Conservation (phyloP, 2,113 vertebrate genomes). For the Bambusicola thoracicus region DNA sequence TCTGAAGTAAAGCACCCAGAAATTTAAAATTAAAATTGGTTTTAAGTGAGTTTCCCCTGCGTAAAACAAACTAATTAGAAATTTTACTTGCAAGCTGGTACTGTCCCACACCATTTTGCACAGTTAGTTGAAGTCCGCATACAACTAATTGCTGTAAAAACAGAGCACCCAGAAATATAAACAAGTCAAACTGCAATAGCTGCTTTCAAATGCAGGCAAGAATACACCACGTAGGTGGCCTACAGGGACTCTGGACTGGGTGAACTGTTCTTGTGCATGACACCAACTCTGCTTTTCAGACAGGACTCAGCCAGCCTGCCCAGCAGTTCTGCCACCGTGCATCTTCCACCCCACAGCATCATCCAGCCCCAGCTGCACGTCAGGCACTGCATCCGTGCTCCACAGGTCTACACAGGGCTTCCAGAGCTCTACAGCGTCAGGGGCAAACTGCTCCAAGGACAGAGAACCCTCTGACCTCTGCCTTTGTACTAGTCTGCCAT, state of each 20-base stretch:
- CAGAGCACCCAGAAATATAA: not conserved
- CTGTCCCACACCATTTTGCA: not conserved
- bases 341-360: not conserved
- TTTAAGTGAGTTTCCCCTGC: fast-evolving
- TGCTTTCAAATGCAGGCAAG: not conserved
- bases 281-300: not conserved
- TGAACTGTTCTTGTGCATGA: not conserved
- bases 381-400: not conserved
- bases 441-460: not conserved
- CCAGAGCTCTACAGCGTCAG: fast-evolving
- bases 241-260: not conserved
- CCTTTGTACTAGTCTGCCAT: fast-evolving
- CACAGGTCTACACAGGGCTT: not conserved
- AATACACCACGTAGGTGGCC: not conserved
- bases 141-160: not conserved
- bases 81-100: not conserved
- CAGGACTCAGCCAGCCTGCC: not conserved
- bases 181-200: not conserved
- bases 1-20: constrained; percentile 25
- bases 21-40: not conserved
- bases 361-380: not conserved
- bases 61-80: not conserved
- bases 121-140: not conserved
- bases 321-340: not conserved
- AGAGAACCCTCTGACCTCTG: fast-evolving